Percentiles rank a stretch among this genome's conserved stretches.
Evolutionary conservation across 2,888 invertebrate species (phyloP).

Genomic region (Netelia inedita): DNA sequence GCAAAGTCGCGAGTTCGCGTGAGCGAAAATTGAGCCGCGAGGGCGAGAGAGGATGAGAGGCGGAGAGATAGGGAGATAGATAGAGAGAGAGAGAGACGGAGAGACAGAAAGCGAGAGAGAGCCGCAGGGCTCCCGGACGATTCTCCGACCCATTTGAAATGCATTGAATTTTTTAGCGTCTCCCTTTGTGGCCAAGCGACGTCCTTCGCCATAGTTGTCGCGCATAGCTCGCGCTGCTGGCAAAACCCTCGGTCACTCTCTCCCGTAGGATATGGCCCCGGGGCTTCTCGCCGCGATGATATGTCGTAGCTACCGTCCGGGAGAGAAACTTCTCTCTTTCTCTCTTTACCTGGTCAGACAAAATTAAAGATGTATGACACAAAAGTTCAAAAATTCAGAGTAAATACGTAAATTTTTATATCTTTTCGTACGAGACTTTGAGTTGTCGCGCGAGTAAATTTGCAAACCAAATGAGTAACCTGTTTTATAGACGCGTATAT

Average conservation of each 20-base stretch:
- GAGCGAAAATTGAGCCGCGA: conserved; percentile 75
- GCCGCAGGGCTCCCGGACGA: conserved; percentile 74
- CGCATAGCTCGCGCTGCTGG: conserved; percentile 60
- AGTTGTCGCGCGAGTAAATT: too few species aligned
- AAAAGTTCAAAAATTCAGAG: background rate
- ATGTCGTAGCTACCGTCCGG: conserved; percentile 3
- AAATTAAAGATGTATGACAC: conserved; percentile 36
- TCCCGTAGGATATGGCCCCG: conserved; percentile 27
- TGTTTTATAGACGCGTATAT: too few species aligned
- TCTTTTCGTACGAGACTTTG: too few species aligned
- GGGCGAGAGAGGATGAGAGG: conserved; percentile 68
- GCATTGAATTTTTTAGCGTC: conserved; percentile 84
- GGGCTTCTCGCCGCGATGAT: conserved; percentile 18
- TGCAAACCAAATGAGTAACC: too few species aligned
- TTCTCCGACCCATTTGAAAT: conserved; percentile 83
- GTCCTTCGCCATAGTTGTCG: conserved; percentile 61
- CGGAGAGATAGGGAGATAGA: conserved; percentile 61
- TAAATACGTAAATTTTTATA: too few species aligned
- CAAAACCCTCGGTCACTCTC: conserved; percentile 64
- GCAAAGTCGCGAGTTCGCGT: conserved; percentile 55
- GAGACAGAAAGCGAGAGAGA: conserved; percentile 66
- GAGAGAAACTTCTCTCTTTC: conserved; percentile 5
- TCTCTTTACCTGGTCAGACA: conserved; percentile 43
- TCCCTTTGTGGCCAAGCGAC: conserved; percentile 75
- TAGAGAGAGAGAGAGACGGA: conserved; percentile 62